phyloP scores from a whole-genome alignment of 2,113 vertebrate genomes.

The Phrynosoma platyrhinos region DNA sequence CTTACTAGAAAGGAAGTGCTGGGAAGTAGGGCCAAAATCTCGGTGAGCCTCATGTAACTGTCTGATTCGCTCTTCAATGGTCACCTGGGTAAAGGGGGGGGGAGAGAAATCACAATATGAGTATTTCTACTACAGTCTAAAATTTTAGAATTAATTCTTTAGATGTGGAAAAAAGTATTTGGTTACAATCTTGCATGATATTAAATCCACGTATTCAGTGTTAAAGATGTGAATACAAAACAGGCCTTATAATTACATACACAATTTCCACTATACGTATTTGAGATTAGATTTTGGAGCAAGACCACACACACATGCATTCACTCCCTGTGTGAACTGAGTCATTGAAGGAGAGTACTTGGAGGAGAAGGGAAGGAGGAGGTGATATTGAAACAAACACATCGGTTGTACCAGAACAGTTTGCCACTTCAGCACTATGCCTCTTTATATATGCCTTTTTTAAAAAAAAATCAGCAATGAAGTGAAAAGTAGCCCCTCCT shows the following conservation, averaged over 20 bases:
- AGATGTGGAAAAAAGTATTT: background rate
- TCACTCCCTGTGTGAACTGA: no score
- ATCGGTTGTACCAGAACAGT: no score
- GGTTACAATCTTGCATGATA: background rate
- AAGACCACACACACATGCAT: no score
- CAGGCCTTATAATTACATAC: background rate
- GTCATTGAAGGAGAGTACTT: no score
- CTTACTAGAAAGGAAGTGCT: slow-evolving; percentile 91
- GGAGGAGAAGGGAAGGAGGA: no score
- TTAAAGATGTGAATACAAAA: background rate
- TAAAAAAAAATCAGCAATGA: no score
- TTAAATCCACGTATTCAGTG: background rate
- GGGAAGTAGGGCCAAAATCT: slow-evolving; percentile 89
- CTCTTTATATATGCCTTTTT: no score
- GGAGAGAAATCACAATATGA: slow-evolving; percentile 35
- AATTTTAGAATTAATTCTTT: background rate
- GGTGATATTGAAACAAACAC: no score
- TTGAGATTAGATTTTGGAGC: no score
- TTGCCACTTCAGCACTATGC: no score
- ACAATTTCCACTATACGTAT: background rate
- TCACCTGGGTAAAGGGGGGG: slow-evolving; percentile 81
- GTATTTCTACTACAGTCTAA: slow-evolving; percentile 14
- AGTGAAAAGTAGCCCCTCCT: no score
- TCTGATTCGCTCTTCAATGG: slow-evolving; percentile 89
- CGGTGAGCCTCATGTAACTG: slow-evolving; percentile 92